Base-by-base conservation (phyloP, 1,140 invertebrate species). In the Antheraea pernyi region DNA sequence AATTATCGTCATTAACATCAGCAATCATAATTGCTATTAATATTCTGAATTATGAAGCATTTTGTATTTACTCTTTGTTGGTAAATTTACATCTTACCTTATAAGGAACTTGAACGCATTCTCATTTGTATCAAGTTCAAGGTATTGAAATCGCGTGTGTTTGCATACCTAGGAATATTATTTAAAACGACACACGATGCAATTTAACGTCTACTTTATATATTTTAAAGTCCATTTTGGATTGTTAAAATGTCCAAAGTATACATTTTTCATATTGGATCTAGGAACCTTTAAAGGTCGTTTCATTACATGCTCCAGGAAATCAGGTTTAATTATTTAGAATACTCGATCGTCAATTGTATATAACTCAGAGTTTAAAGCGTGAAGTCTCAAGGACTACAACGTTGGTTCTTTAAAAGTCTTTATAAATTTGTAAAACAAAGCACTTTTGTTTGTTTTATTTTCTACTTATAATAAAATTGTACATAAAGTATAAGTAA, bases 301-400 rank as follows among this genome's bases (percentile, higher is more conserved):
- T 80, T 72, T 81, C 73, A 77, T 81, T 79, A 80, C 69, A 67
- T 46, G 76, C 79, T 75, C 77, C 71, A 77, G 78, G 74, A 77
- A 84, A 84, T 82, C 74, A 77, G 71, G 77, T 83, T 83, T 84
- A 86, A 84, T 80, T 65, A 78, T 75, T 74, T 69, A 72, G 78
- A 71, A 60, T 62, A 66, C 71, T 81, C 53, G 77, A 74, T 74
- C 67, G 71, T 69, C 77, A 80, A 61, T 83, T 75, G 78, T 77
- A 46, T 73, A 73, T 64, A 68, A 59, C 67, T 59, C 46, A 16
- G 11, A 53, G 1, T 53, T 16, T 6, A 53, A 53, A 53, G n/a
- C 46, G 16, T 16, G 9, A 53, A 53, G 9, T 53, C 46, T 53
- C 46, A 64, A 36, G 16, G 62, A 39, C 37, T 64, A 39, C 18